Evolutionary conservation across 2,113 vertebrate genomes (phyloP).

Genomic region (Platysternon megacephalum): DNA sequence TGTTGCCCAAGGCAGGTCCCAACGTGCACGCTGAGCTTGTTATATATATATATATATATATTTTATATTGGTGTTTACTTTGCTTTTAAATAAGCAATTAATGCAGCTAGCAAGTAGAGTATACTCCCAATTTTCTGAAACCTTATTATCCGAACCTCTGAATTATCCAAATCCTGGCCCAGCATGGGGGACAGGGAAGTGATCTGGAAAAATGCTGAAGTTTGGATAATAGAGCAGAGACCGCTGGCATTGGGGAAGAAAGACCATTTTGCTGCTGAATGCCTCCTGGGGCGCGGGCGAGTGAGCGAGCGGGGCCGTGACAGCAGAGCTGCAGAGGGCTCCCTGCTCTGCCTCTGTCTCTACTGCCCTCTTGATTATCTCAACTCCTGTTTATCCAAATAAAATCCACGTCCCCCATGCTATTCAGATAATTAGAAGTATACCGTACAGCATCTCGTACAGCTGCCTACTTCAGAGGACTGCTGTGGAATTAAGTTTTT

Average conservation of each 20-base stretch:
- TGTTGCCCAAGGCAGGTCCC: constrained; percentile 63
- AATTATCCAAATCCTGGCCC: not conserved
- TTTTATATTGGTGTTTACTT: constrained; percentile 59
- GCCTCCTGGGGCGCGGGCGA: not conserved
- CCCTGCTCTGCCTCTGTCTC: too few relatives aligned
- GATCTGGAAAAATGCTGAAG: not conserved
- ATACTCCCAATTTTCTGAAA: not conserved
- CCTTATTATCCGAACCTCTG: not conserved
- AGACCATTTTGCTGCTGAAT: not conserved
- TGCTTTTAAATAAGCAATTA: constrained; percentile 63
- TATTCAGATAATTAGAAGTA: not conserved
- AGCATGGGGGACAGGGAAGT: too few relatives aligned
- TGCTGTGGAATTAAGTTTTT: not conserved
- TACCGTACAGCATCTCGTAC: not conserved
- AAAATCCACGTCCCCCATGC: not conserved
- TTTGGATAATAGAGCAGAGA: not conserved
- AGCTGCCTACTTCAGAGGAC: not conserved
- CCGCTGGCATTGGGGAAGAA: not conserved
- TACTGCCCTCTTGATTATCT: not conserved
- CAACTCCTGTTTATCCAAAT: not conserved
- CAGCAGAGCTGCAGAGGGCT: not conserved
- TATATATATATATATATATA: not conserved
- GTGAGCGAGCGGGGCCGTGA: not conserved
- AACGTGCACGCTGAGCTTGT: constrained; percentile 45
- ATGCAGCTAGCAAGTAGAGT: constrained; percentile 7